Conservation (phyloP, 2,888 invertebrate species). For the Amphipyra berbera region DNA sequence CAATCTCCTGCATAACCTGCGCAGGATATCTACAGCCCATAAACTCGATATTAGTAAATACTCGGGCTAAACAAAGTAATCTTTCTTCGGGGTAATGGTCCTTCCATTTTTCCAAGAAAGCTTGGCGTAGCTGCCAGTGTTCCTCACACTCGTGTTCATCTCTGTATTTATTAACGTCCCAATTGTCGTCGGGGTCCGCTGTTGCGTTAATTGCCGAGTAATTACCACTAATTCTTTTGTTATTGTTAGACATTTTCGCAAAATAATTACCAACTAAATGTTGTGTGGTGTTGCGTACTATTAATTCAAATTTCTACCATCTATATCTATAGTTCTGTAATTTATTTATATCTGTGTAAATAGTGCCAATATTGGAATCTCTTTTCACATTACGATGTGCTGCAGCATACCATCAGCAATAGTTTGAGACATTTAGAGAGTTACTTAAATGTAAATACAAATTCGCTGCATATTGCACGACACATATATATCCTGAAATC, state of each 20-base stretch:
- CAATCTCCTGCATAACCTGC: slow-evolving; percentile 89
- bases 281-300: neutral
- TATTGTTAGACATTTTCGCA: slow-evolving; percentile 16
- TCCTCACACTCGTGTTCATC: slow-evolving; percentile 96
- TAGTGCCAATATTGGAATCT: too few species aligned
- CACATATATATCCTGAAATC: too few species aligned
- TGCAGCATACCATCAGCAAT: too few species aligned
- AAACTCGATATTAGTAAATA: slow-evolving; percentile 91
- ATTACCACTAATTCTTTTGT: slow-evolving; percentile 9
- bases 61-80: slow-evolving; percentile 91
- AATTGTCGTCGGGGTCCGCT: slow-evolving; percentile 82
- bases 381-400: too few species aligned
- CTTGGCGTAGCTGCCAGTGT: slow-evolving; percentile 95
- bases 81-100: slow-evolving; percentile 89
- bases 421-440: too few species aligned
- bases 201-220: slow-evolving; percentile 30
- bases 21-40: slow-evolving; percentile 91
- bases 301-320: neutral
- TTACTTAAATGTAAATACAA: too few species aligned
- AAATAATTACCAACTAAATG: slow-evolving; percentile 7
- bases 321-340: too few species aligned
- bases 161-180: slow-evolving; percentile 93
- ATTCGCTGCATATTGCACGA: too few species aligned
- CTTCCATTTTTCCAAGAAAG: slow-evolving; percentile 95
- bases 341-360: too few species aligned